These are phyloP conservation scores for Aeoliscus strigatus DNA, from an alignment of 2,797 vertebrate genomes.

Conservation along the genomic window DNA sequence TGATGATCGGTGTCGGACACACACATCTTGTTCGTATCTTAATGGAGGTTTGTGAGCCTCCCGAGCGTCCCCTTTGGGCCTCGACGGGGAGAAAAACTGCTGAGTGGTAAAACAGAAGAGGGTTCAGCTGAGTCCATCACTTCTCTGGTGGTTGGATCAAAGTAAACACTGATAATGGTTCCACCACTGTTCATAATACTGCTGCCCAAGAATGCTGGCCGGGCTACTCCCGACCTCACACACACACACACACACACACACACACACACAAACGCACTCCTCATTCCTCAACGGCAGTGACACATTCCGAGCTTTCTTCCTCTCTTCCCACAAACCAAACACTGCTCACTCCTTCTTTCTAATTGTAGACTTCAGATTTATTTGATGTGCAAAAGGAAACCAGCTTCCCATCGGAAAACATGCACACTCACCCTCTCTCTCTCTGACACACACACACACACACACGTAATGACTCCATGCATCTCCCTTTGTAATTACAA, in stretches of 20 bases:
- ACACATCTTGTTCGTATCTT: conserved; percentile 14
- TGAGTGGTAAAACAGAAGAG: conserved; percentile 27
- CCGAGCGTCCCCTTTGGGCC: conserved; percentile 22
- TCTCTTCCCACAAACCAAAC: conserved; percentile 72
- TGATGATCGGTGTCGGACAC: conserved; percentile 9
- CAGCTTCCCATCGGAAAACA: conserved; percentile 58
- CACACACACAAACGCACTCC: conserved; percentile 15
- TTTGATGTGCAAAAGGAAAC: conserved; percentile 62
- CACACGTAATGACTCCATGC: conserved; percentile 22
- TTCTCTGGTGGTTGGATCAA: conserved; percentile 57
- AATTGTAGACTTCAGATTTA: conserved; percentile 71
- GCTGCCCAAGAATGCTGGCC: conserved; percentile 63
- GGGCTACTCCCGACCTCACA: conserved; percentile 66
- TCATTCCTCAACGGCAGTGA: conserved; percentile 64
- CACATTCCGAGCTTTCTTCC: conserved; percentile 67
- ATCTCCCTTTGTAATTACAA: conserved; percentile 58
- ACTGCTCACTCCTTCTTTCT: conserved; percentile 60
- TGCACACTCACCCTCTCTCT: conserved; percentile 27
- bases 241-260: conserved; percentile 11
- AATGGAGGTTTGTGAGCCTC: conserved; percentile 23
- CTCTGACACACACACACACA: conserved; percentile 14
- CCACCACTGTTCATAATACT: conserved; percentile 67
- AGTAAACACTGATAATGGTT: conserved; percentile 70
- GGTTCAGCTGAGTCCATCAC: conserved; percentile 58
- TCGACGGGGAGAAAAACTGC: conserved; percentile 34